Evolutionary conservation across 2,113 vertebrate genomes (phyloP).

Genomic region (Lepidothrix coronata): DNA sequence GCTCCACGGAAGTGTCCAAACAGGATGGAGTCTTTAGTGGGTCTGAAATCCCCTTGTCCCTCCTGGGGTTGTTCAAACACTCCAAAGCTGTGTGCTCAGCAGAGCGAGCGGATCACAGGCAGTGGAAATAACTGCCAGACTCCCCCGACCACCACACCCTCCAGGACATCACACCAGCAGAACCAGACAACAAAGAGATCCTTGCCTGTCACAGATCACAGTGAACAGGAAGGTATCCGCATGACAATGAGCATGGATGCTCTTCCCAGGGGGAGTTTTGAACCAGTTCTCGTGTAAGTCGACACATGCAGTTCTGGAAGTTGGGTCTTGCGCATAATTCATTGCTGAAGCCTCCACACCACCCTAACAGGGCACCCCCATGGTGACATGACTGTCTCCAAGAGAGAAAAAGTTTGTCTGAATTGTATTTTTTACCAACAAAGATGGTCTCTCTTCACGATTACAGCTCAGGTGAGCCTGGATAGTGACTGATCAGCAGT

Average conservation of each 20-base stretch:
- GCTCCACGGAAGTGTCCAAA: constrained; percentile 27
- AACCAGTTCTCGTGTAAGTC: background rate
- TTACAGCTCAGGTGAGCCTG: background rate
- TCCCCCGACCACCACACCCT: fast-evolving
- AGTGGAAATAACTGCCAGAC: fast-evolving
- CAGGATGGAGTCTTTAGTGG: background rate
- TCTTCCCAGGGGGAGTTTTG: background rate
- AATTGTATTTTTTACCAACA: background rate
- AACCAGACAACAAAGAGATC: fast-evolving
- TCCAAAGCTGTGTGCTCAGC: background rate
- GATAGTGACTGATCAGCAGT: background rate
- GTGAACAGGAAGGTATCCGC: background rate
- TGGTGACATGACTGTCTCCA: background rate
- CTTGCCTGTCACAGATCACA: background rate
- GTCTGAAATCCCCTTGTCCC: background rate
- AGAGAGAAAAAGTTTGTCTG: background rate
- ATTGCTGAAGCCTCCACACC: background rate
- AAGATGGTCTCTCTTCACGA: background rate
- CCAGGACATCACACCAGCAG: background rate
- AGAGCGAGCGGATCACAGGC: fast-evolving
- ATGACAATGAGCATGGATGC: fast-evolving
- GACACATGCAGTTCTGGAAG: background rate
- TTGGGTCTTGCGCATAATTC: background rate
- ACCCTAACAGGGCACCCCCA: background rate
- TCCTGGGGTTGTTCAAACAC: background rate